Base-by-base conservation (phyloP, 2,113 vertebrate species). In the Irena cyanogastra region DNA sequence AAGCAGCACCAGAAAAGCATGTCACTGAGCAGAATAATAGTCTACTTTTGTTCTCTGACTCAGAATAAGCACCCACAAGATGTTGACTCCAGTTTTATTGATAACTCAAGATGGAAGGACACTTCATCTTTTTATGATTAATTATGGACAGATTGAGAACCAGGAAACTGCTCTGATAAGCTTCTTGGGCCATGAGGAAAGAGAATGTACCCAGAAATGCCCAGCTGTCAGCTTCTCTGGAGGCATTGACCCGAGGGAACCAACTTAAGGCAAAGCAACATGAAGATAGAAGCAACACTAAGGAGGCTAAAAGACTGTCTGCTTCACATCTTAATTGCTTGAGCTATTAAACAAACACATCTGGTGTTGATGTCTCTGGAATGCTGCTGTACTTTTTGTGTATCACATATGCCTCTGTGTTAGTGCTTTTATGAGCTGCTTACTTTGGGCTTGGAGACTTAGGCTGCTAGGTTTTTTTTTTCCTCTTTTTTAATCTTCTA, bases 291-390 rank as follows among this genome's bases (percentile, higher is more conserved):
- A 89, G 45, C n/a, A 85, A 66, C 37, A 64, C 80, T 86, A 83
- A 85, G 63, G 44, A 94, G 35, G 8, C 57, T 95, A 44, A 90
- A 96, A 75, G 63, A 74, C 41, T 83, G 60, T n/a, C 93, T 90
- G 59, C 52, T 93, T 93, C 79, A 83, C 35, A 57, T 93, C 89
- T 86, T 94, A 94, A 96, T 96, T 96, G 87, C 93, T 60, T 63
- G 47, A 88, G 82, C 66, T 95, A 95, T 92, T 96, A 96, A 94
- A 80, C 91, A 95, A 95, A 94, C 70, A 95, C 90, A 94, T 94
- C 87, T 94, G 87, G 87, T 93, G 68, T 77, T 93, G 79, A 66
- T 74, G 59, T 83, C 68, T 80, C 90, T 93, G 81, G 54, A 82
- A 96, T 90, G 85, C 66, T 90, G 85, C 66, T 95, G 87, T 85